Base-by-base conservation (phyloP, 2,888 invertebrate genomes). In the Ganaspis brasiliensis region DNA sequence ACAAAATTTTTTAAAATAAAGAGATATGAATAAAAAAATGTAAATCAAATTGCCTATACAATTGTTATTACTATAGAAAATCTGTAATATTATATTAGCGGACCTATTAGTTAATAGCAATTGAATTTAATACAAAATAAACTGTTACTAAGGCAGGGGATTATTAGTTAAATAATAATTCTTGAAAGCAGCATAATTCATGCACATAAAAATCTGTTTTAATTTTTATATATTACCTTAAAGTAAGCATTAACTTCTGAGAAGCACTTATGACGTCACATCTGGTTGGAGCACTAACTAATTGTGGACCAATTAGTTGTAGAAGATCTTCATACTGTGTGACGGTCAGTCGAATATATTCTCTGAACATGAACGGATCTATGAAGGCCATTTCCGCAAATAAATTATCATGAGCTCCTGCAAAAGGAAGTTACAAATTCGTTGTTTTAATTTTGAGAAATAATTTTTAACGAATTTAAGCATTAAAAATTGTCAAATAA, bases 1-100 rank as follows among this genome's bases (percentile, higher is more conserved):
- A 24, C 21, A 55, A 82, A 76, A 19, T 78, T 77, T 21, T 70
- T 56, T 10, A 26, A 24, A 21, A 72, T 35, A n/a, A 31, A 77
- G 79, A 24, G 75, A 72, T 45, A 63, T 45, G 4, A 45, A 45
- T 45, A n/a, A n/a, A n/a, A n/a, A n/a, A n/a, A n/a, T n/a, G n/a
- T n/a, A n/a, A n/a, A n/a, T n/a, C n/a, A n/a, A n/a, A n/a, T n/a
- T n/a, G n/a, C n/a, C n/a, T n/a, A n/a, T n/a, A n/a, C n/a, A n/a
- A n/a, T n/a, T n/a, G n/a, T n/a, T n/a, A n/a, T n/a, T n/a, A n/a
- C n/a, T n/a, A n/a, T n/a, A n/a, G n/a, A n/a, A n/a, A n/a, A n/a
- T n/a, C n/a, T n/a, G n/a, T n/a, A n/a, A n/a, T n/a, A n/a, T n/a
- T n/a, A n/a, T n/a, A n/a, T n/a, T n/a, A n/a, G n/a, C n/a, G n/a